A percentile compares a stretch with the other conserved stretches of the same genome.
phyloP scores from a whole-genome alignment of 1,140 invertebrate genomes.

The Zelostemma sp. region DNA sequence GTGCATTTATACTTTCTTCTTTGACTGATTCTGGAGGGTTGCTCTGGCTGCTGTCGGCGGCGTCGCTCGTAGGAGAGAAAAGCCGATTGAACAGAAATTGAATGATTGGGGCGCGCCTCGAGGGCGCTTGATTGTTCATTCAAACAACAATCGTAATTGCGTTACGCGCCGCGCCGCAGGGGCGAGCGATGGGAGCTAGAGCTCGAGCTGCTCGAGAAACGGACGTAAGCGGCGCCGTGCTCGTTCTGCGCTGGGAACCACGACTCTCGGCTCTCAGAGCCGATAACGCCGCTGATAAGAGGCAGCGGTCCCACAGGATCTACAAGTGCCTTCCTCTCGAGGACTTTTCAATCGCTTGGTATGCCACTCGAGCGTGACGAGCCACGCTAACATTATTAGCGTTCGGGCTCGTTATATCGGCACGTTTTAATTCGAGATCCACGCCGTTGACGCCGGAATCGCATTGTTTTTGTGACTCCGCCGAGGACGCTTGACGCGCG shows the following conservation, averaged over 20 bases:
- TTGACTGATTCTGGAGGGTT: slow-evolving; percentile 38
- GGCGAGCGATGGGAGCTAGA: slow-evolving; percentile 30
- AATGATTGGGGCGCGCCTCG: slow-evolving; percentile 69
- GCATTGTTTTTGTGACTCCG: slow-evolving; percentile 26
- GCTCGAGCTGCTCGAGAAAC: slow-evolving; percentile 32
- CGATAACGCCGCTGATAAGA: slow-evolving; percentile 48
- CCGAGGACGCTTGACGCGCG: not conserved
- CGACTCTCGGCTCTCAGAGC: not conserved
- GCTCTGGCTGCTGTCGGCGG: slow-evolving; percentile 26
- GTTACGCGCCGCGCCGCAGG: slow-evolving; percentile 58
- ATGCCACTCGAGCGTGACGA: slow-evolving; percentile 26
- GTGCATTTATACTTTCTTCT: slow-evolving; percentile 31
- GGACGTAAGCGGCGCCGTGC: slow-evolving; percentile 26
- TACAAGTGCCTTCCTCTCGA: slow-evolving; percentile 41
- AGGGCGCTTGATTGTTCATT: slow-evolving; percentile 72
- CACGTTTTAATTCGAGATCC: slow-evolving; percentile 46
- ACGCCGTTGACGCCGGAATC: slow-evolving; percentile 7
- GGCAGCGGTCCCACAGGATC: slow-evolving; percentile 8
- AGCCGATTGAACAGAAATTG: slow-evolving; percentile 71
- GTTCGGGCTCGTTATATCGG: slow-evolving; percentile 46
- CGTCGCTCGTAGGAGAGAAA: slow-evolving; percentile 26
- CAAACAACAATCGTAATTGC: slow-evolving; percentile 72
- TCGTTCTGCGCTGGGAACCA: slow-evolving; percentile 32
- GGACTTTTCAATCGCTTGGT: slow-evolving; percentile 36
- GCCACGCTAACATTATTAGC: slow-evolving; percentile 54